Percentiles rank a stretch among this genome's conserved stretches.
These are phyloP conservation scores for Platycnemis pennipes DNA, from an alignment of 2,888 invertebrate genomes.

Conservation along the genomic window DNA sequence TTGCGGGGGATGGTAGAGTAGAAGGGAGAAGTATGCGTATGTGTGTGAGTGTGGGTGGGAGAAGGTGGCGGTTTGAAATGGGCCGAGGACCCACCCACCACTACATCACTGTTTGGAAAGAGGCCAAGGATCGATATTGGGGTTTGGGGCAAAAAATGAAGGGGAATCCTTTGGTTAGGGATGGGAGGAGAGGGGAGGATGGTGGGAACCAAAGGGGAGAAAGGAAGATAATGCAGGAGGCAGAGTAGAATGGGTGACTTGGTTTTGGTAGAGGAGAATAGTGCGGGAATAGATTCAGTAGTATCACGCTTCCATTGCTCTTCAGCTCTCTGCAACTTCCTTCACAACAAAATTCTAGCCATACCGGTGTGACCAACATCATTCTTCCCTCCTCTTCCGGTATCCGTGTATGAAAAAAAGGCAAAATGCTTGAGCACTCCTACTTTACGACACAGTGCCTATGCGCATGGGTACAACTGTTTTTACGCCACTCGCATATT, in stretches of 20 bases:
- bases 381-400: too few relatives aligned
- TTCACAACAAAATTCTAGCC: neutral
- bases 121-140: conserved; percentile 66
- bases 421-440: too few relatives aligned
- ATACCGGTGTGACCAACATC: too few relatives aligned
- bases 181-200: neutral
- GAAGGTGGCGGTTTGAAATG: conserved; percentile 41
- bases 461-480: too few relatives aligned
- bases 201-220: neutral
- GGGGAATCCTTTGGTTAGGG: conserved; percentile 58
- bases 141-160: conserved; percentile 53
- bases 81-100: conserved; percentile 59
- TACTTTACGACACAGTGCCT: too few relatives aligned
- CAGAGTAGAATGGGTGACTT: neutral
- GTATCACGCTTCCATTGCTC: conserved; percentile 33
- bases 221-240: neutral
- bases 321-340: neutral
- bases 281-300: conserved; percentile 54
- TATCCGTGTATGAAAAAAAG: too few relatives aligned
- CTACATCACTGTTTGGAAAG: conserved; percentile 67
- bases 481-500: too few relatives aligned
- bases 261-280: neutral
- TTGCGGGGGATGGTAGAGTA: neutral
- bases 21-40: neutral
- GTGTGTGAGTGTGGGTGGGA: neutral